Evolutionary conservation across 2,113 vertebrate species (phyloP).

Genomic region (Otolemur garnettii): DNA sequence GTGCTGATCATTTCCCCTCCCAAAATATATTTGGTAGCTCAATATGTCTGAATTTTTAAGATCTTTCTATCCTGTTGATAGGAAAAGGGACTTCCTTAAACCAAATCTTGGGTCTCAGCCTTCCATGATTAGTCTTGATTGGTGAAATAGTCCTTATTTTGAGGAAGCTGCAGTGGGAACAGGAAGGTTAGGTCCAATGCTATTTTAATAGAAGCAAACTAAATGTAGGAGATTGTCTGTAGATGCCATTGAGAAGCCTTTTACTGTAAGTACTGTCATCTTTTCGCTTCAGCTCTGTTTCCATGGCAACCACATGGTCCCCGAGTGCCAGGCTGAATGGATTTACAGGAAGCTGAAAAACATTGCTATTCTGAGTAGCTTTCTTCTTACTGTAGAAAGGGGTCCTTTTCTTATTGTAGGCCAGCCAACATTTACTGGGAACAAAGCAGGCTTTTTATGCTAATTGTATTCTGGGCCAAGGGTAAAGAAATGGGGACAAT

Average conservation of each 20-base stretch:
- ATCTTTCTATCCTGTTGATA: not conserved
- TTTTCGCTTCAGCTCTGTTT: constrained; percentile 81
- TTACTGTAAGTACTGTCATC: constrained; percentile 74
- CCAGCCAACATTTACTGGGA: constrained; percentile 70
- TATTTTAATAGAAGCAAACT: constrained; percentile 24
- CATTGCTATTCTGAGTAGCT: constrained; percentile 81
- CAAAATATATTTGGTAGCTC: not conserved
- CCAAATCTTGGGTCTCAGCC: not conserved
- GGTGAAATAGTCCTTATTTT: not conserved
- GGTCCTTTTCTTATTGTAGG: constrained; percentile 45
- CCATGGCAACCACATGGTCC: constrained; percentile 83
- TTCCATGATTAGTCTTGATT: not conserved
- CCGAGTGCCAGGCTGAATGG: constrained; percentile 61
- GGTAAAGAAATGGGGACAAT: constrained; percentile 20
- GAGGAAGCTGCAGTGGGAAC: not conserved
- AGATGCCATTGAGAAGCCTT: constrained; percentile 42
- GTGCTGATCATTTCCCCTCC: not conserved
- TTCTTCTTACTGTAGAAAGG: constrained; percentile 78
- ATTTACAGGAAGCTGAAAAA: constrained; percentile 69
- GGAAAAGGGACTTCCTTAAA: constrained; percentile 32
- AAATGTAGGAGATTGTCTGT: constrained; percentile 21
- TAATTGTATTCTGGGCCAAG: constrained; percentile 50
- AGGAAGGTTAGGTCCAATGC: not conserved
- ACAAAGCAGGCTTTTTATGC: constrained; percentile 63
- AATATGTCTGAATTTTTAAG: constrained; percentile 35